Evolutionary conservation across 2,113 vertebrate genomes (phyloP), one percentile per base, ranked within the genome.

Genomic region (Microcebus ravelobensis): DNA sequence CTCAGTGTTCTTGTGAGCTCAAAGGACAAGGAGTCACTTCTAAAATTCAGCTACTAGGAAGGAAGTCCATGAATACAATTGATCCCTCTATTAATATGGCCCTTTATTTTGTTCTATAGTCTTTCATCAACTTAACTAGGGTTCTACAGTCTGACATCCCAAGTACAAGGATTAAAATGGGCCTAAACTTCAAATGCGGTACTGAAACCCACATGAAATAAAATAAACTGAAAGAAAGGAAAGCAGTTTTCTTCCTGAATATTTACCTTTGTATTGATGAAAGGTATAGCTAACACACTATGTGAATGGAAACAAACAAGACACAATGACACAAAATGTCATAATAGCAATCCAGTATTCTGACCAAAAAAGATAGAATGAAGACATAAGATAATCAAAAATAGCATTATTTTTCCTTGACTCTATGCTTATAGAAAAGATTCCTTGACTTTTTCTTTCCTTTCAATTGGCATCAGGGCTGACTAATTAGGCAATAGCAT

Each of bases 41-140:
- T 61, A 95, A 94, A 95, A 83, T 48, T 77, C 79, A 82, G 71
- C 85, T 68, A 77, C 76, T 77, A 90, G 83, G 8, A 80, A 67
- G 67, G 55, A 95, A 63, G 55, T 63, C 45, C 52, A 55, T 8
- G n/a, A 67, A 42, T 8, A 79, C 71, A n/a, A 88, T 36, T 86
- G 91, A 73, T 61, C 34, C 18, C 10, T 1, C 3, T n/a, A 34
- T 70, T 65, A 45, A 67, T 1, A 31, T 48, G 6, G 39, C 61
- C 48, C 52, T 77, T 45, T 25, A 84, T 67, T 98, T 96, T 81
- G 63, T 92, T 90, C 90, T 86, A 45, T 42, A 77, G 77, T 50
- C 81, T 93, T 95, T 90, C 59, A 91, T 74, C 83, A 79, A 61
- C 31, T 91, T 97, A 96, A 91, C 86, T 94, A 88, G 82, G 52